Base-by-base conservation (phyloP, 2,113 vertebrate genomes). In the Nettapus auritus region DNA sequence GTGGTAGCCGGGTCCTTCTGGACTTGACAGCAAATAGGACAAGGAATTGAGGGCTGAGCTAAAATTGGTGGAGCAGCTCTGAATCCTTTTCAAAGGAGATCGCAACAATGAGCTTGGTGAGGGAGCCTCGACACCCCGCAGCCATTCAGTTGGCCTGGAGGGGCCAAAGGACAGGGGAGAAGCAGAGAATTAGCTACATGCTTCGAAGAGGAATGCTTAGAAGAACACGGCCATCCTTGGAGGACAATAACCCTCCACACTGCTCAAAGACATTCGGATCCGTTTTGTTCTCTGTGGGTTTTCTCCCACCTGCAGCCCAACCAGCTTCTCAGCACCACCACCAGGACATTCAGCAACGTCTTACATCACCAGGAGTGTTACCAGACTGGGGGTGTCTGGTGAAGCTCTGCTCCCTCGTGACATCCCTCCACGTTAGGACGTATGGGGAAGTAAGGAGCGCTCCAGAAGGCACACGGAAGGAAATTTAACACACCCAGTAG, bases 1-100 rank as follows among this genome's bases (percentile, higher is more conserved):
- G 71, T 90, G 91, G 89, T 15, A 90, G 83, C 25, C 57, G 1
- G 59, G 44, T 52, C 88, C 83, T 83, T 57, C n/a, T 34, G 76
- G 91, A 40, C 75, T 22, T 8, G 34, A 50, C 23, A 69, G 63
- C 63, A 86, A 83, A 80, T 1, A 33, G 89, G 89, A 38, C 4
- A 8, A 13, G 3, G 83, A 42, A 77, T 66, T 28, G 38, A 55
- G 48, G 67, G 57, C 86, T 85, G 63, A 79, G 38, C 82, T 88
- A 8, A 44, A 85, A 67, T 57, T 82, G 52, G 28, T 52, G 75
- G 67, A 82, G 44, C 31, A 62, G 60, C 36, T 70, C 57, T 12
- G 75, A 62, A 71, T 53, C 53, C 33, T 59, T 55, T 63, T 48
- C 29, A 52, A 66, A 89, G 56, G 33, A 70, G 64, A 67, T 29